Evolutionary conservation across 2,888 invertebrate species (phyloP).

Genomic region (Seira ritae): DNA sequence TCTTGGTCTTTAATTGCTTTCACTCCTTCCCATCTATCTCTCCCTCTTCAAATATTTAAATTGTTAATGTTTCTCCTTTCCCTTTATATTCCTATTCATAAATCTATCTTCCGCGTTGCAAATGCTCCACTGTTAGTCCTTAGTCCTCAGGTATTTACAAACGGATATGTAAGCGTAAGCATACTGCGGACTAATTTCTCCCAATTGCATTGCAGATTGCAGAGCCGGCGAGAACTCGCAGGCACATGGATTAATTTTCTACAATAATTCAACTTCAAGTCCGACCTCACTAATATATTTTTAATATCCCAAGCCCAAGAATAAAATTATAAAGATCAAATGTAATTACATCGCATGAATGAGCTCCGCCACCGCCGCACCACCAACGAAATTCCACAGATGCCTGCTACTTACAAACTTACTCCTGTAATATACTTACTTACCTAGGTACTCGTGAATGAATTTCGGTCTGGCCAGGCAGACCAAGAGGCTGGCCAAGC

Average conservation of each 20-base stretch:
- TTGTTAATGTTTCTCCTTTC: background rate
- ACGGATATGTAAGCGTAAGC: background rate
- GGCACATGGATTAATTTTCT: constrained; percentile 19
- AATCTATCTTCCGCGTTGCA: too few species aligned
- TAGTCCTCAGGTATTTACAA: background rate
- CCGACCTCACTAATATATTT: background rate
- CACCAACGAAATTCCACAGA: background rate
- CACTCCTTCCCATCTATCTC: background rate
- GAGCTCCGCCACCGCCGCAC: background rate
- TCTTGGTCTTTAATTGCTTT: background rate
- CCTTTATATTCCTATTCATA: too few species aligned
- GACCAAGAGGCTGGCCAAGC: too few species aligned
- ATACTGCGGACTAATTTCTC: too few species aligned
- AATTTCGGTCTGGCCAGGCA: too few species aligned
- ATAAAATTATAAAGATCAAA: constrained; percentile 35
- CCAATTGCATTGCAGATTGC: too few species aligned
- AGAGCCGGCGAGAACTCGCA: too few species aligned
- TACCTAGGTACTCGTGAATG: constrained; percentile 53
- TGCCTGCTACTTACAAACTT: too few species aligned
- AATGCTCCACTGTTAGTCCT: too few species aligned
- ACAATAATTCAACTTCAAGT: background rate
- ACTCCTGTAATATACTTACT: too few species aligned
- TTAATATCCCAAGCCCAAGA: background rate
- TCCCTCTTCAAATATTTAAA: background rate
- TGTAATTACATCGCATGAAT: constrained; percentile 39